Evolutionary conservation across 2,797 vertebrate species (phyloP), one percentile per base, ranked within the genome.

Genomic region (Silurus aristotelis): DNA sequence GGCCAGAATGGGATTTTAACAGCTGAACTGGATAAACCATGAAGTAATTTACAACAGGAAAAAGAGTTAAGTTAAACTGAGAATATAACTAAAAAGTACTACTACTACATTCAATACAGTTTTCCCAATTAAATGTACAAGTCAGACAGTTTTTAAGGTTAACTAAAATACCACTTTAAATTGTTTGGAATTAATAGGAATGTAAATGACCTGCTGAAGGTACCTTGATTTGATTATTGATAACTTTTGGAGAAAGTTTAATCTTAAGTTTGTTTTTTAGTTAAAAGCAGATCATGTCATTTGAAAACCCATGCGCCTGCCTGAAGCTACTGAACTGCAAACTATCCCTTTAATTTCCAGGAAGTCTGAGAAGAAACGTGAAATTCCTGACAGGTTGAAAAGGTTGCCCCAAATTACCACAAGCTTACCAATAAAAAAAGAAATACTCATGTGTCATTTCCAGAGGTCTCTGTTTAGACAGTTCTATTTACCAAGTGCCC

Each of bases 401-500:
- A 73, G 22, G 20, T 71, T 83, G 71, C 67, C 15, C 71, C 52
- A 19, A 43, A 84, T 82, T 72, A 85, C 38, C 75, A 63, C 77
- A 83, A 83, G 25, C 76, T 73, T 38, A 55, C 20, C 58, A 83
- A 61, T 76, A 43, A 88, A 88, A 25, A 80, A 67, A 87, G 87
- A n/a, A 80, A 46, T 43, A 4, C 52, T 83, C 61, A 17, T 70
- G 72, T 55, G 27, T 77, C 79, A 77, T 82, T 48, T 66, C 25
- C 82, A 38, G 20, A 8, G 72, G 52, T 27, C 82, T 81, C 70
- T 75, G 80, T 83, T 87, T 79, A 73, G 80, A 84, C 70, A 80
- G 66, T 60, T 86, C 89, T 90, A 87, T 91, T 93, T 87, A 87
- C 15, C 70, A 88, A 87, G 78, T 91, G 91, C 75, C 91, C 91